These are phyloP conservation scores for Zoanthus solanderi DNA, from an alignment of 92 coral and sea anemone species.

Conservation along the genomic window DNA sequence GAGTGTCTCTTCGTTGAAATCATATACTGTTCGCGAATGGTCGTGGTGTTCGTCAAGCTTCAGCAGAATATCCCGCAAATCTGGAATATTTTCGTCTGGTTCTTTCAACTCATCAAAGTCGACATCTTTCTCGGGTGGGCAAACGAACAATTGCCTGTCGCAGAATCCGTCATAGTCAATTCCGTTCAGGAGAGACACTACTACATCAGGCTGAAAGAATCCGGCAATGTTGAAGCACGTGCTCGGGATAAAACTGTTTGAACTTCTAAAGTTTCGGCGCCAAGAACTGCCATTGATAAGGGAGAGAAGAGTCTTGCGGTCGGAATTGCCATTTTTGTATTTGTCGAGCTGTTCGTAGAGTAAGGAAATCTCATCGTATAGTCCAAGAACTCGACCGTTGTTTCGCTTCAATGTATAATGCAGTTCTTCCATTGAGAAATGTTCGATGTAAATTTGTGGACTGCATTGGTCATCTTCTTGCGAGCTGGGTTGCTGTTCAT, in stretches of 20 bases:
- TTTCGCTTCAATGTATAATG: conserved; percentile 63
- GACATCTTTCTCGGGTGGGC: conserved; percentile 66
- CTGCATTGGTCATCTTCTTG: too few species aligned
- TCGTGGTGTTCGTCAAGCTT: conserved; percentile 45
- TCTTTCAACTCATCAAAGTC: conserved; percentile 63
- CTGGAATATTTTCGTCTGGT: neutral
- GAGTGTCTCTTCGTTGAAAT: neutral
- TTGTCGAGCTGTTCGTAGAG: conserved; percentile 71
- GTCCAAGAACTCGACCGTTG: conserved; percentile 68
- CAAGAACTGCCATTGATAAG: neutral
- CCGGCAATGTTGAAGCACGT: conserved; percentile 33
- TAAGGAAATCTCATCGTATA: conserved; percentile 72
- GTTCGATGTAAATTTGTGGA: conserved; percentile 55
- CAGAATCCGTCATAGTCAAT: conserved; percentile 71
- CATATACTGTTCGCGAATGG: neutral
- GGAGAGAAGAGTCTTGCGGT: conserved; percentile 64
- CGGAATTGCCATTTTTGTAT: conserved; percentile 69
- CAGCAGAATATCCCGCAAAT: conserved; percentile 20
- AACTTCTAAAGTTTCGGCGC: neutral
- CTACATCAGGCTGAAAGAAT: conserved; percentile 70
- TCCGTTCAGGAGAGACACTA: conserved; percentile 58
- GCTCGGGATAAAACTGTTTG: conserved; percentile 2
- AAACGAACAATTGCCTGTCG: conserved; percentile 67
- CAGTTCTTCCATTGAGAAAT: conserved; percentile 67
- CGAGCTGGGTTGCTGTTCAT: too few species aligned